Conservation (phyloP, 2,888 invertebrate genomes). For the Rhyacophila evoluta region DNA sequence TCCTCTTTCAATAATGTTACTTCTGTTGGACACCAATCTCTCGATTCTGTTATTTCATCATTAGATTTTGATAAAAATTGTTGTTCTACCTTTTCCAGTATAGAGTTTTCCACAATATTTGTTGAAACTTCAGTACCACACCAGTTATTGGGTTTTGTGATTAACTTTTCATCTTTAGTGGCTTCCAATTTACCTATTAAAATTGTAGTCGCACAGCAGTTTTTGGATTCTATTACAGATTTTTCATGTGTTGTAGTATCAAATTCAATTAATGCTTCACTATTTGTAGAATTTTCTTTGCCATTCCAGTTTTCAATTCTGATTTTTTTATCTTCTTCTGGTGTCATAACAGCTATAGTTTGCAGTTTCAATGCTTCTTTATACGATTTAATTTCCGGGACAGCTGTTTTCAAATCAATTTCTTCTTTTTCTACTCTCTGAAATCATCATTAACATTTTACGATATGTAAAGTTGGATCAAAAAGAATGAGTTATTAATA, state of each 20-base stretch:
- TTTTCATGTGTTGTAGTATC: background rate
- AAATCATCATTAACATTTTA: conserved; percentile 11
- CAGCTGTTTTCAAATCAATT: background rate
- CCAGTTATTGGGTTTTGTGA: background rate
- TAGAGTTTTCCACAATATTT: background rate
- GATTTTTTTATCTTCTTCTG: too few species aligned
- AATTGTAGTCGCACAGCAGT: background rate
- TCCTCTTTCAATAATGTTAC: background rate
- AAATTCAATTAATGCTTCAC: background rate
- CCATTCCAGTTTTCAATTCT: background rate
- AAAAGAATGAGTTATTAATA: background rate
- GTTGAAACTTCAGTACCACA: background rate
- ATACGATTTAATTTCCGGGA: background rate
- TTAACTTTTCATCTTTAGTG: background rate
- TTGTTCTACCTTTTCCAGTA: background rate
- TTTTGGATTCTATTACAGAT: background rate
- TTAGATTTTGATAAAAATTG: background rate
- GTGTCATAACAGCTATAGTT: too few species aligned
- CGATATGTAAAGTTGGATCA: background rate
- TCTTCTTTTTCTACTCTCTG: background rate
- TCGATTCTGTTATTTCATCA: background rate
- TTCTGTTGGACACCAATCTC: background rate
- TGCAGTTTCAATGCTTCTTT: too few species aligned
- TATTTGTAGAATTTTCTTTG: background rate
- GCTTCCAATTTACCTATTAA: background rate